These are phyloP conservation scores for Tyrophagus putrescentiae DNA, from an alignment of 1,140 invertebrate species.

Conservation along the genomic window DNA sequence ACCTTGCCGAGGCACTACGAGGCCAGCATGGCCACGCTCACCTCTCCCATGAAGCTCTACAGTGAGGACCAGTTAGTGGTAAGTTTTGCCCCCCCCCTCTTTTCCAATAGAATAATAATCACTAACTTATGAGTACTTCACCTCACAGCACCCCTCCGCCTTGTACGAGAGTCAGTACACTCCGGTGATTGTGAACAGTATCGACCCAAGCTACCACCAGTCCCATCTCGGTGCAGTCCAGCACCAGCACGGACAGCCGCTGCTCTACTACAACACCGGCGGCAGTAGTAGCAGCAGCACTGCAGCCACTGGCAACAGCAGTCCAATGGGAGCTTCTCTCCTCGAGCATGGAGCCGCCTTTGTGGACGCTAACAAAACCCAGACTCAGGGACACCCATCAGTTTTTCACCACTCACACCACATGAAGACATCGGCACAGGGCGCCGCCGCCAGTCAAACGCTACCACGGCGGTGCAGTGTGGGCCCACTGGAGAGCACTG, in stretches of 20 bases:
- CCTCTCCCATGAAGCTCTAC: background rate
- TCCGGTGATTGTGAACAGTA: background rate
- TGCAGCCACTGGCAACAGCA: no score
- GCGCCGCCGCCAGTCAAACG: background rate
- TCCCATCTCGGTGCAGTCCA: background rate
- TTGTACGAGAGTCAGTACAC: background rate
- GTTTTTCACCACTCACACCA: no score
- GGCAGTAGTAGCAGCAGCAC: no score
- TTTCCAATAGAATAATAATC: no score
- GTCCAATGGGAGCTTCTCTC: background rate
- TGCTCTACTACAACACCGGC: background rate
- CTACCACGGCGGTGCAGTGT: conserved; percentile 6
- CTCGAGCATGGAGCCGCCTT: background rate
- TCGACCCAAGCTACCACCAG: background rate
- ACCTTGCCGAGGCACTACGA: background rate
- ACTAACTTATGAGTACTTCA: background rate
- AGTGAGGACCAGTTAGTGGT: background rate
- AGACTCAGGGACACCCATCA: background rate
- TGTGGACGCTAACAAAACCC: background rate
- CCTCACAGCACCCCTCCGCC: background rate
- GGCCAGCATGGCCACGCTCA: background rate
- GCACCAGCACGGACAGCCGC: background rate
- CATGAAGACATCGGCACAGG: no score
- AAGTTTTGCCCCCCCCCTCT: no score
- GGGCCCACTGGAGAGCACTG: background rate